Evolutionary conservation across 2,113 vertebrate genomes (phyloP).

Genomic region (Trachemys scripta): DNA sequence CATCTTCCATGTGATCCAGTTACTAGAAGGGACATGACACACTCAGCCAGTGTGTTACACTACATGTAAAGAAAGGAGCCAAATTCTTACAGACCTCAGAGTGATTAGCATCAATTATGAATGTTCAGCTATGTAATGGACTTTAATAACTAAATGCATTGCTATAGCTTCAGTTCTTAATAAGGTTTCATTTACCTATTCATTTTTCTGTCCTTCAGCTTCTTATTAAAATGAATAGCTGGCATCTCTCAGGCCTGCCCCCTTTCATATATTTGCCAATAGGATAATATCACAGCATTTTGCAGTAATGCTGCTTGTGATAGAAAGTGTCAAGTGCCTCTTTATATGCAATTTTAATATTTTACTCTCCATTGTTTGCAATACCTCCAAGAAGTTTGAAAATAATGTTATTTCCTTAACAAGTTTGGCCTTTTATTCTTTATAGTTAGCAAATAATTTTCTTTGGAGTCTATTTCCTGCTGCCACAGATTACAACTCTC

Average conservation of each 20-base stretch:
- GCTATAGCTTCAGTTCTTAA: constrained; percentile 48
- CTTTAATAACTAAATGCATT: constrained; percentile 46
- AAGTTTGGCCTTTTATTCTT: constrained; percentile 73
- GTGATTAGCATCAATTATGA: constrained; percentile 27
- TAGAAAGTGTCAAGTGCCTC: constrained; percentile 61
- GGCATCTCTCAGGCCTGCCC: constrained; percentile 23
- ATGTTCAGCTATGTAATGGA: constrained; percentile 22
- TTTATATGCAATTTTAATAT: constrained; percentile 57
- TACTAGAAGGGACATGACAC: not conserved
- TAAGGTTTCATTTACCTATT: constrained; percentile 41
- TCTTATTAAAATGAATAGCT: constrained; percentile 56
- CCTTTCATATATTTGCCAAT: constrained; percentile 41
- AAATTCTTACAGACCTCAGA: not conserved
- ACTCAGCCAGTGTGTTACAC: not conserved
- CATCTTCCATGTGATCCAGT: accelerated
- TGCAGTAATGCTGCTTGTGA: constrained; percentile 37
- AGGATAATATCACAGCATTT: constrained; percentile 49
- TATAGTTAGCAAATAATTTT: constrained; percentile 28
- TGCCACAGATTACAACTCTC: not conserved
- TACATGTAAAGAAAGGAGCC: not conserved
- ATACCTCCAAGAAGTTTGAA: constrained; percentile 67
- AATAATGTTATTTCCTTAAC: constrained; percentile 72
- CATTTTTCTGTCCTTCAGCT: constrained; percentile 46
- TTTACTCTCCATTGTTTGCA: constrained; percentile 71
- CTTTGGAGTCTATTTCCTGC: not conserved